These are phyloP conservation scores for Oceanodroma tethys DNA, from an alignment of 2,113 vertebrate species.

Conservation along the genomic window DNA sequence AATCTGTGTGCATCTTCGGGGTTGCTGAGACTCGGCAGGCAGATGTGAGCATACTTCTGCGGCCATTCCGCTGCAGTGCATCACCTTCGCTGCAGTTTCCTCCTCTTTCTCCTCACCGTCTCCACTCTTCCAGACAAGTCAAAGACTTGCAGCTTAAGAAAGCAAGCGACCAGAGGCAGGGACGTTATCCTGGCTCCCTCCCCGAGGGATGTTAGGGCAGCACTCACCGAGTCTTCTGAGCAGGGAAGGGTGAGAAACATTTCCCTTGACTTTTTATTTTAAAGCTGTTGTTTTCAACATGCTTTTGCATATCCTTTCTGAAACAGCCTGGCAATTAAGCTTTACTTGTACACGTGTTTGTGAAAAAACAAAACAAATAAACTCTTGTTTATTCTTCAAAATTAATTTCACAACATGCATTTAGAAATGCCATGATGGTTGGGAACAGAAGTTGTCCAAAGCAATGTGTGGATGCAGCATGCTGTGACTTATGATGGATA, in stretches of 20 bases:
- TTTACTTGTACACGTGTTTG: neutral
- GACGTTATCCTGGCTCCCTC: neutral
- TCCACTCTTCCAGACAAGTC: neutral
- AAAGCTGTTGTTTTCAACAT: neutral
- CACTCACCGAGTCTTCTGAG: neutral
- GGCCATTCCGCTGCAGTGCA: neutral
- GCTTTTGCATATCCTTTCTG: neutral
- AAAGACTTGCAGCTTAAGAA: neutral
- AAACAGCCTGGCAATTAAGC: neutral
- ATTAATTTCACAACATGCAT: neutral
- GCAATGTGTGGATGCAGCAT: neutral
- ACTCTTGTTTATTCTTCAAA: neutral
- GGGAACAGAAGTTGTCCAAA: neutral
- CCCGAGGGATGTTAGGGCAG: neutral
- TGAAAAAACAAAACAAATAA: neutral
- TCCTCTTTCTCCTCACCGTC: neutral
- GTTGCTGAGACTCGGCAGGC: rapidly evolving
- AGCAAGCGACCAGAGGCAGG: neutral
- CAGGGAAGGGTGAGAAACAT: neutral
- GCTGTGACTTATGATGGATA: neutral
- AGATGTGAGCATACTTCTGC: rapidly evolving
- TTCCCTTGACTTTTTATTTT: neutral
- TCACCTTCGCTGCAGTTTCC: neutral
- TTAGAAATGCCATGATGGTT: neutral
- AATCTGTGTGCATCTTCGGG: neutral